Evolutionary conservation across 2,888 invertebrate species (phyloP).

Genomic region (Drosophila austrosaltans): DNA sequence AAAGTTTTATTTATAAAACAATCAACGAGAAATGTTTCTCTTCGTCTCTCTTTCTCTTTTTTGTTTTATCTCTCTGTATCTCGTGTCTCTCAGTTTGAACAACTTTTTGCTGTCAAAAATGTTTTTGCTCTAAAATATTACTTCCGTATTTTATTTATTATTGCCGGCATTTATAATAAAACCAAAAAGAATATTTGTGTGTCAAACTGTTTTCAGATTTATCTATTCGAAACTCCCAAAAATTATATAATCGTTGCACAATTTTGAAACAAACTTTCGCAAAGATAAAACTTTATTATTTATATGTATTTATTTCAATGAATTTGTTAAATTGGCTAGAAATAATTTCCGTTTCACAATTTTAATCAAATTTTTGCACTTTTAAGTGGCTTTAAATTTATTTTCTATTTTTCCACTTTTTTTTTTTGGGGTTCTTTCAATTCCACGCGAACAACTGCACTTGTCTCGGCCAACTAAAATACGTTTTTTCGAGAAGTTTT

Average conservation of each 20-base stretch:
- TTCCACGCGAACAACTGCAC: conserved; percentile 68
- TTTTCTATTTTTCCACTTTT: conserved; percentile 10
- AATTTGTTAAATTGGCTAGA: conserved; percentile 7
- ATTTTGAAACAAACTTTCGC: conserved; percentile 15
- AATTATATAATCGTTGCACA: conserved; percentile 55
- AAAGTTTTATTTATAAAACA: conserved; percentile 54
- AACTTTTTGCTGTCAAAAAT: conserved; percentile 63
- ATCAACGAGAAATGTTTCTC: conserved; percentile 16
- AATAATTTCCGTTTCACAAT: conserved; percentile 18
- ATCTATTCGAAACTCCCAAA: conserved; percentile 13
- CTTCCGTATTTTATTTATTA: conserved; percentile 37
- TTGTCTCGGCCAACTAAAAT: conserved; percentile 69
- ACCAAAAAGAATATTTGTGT: conserved; percentile 16
- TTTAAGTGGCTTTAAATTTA: background rate
- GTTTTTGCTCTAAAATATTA: conserved; percentile 52
- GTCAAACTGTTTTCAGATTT: background rate
- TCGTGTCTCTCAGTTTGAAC: conserved; percentile 62
- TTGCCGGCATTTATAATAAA: conserved; percentile 59
- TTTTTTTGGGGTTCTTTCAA: conserved; percentile 47
- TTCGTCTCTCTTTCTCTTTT: conserved; percentile 19
- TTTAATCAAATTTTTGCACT: background rate
- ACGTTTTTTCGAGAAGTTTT: conserved; percentile 67
- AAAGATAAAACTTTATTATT: background rate
- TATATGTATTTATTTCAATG: background rate
- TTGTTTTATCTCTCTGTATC: conserved; percentile 17